Percentiles rank a stretch among this genome's conserved stretches.
Conservation (phyloP, 2,888 invertebrate species). For the Scaptomyza parva region DNA sequence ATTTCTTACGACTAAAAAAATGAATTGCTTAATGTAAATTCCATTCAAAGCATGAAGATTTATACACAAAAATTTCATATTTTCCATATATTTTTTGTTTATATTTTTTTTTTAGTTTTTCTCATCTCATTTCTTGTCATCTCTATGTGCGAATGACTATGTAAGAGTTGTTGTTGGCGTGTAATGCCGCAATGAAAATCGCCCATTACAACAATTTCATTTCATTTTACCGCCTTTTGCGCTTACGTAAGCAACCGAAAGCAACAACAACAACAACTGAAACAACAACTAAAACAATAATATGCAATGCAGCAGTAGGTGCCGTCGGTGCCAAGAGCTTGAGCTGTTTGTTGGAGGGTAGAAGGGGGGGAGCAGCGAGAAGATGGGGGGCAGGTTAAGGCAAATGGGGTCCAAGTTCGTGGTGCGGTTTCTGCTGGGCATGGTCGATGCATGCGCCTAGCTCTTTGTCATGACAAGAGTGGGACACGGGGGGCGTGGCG, state of each 20-base stretch:
- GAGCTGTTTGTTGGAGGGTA: slow-evolving; percentile 29
- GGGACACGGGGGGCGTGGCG: slow-evolving; percentile 16
- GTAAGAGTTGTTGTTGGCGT: slow-evolving; percentile 59
- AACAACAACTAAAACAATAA: slow-evolving; percentile 27
- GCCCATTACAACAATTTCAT: slow-evolving; percentile 80
- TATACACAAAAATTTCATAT: background rate
- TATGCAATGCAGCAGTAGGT: slow-evolving; percentile 58
- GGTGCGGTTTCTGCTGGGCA: slow-evolving; percentile 26
- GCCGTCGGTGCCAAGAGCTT: slow-evolving; percentile 58
- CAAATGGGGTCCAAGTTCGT: slow-evolving; percentile 15
- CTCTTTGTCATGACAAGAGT: no score
- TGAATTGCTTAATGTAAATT: background rate
- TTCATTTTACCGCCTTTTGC: slow-evolving; percentile 76
- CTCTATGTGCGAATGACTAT: slow-evolving; percentile 45
- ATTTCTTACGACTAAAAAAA: no score
- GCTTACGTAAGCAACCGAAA: slow-evolving; percentile 69
- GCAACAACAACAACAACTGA: slow-evolving; percentile 31
- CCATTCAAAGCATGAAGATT: background rate
- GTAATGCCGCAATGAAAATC: slow-evolving; percentile 78
- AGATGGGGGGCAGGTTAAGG: slow-evolving; percentile 7
- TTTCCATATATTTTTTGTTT: background rate
- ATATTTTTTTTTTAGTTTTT: background rate
- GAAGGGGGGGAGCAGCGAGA: background rate
- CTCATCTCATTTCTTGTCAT: slow-evolving; percentile 15
- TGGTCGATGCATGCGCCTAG: no score